These are phyloP conservation scores for Pseudomyrmex sp. DNA, from an alignment of 1,140 invertebrate genomes.

Conservation along the genomic window DNA sequence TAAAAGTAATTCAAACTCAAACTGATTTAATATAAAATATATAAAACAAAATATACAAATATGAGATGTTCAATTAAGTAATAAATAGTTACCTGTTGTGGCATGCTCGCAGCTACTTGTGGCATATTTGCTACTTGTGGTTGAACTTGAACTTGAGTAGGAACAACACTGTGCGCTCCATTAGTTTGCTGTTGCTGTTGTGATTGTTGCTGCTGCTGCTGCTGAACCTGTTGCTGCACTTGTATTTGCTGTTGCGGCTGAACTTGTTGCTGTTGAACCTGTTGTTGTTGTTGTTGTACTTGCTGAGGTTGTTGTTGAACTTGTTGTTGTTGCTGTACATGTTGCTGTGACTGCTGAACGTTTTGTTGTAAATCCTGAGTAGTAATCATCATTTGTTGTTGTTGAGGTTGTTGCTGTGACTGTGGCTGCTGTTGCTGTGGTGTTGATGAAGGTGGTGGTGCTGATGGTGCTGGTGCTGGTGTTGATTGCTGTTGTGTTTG, in stretches of 20 bases:
- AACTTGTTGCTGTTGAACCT: constrained; percentile 78
- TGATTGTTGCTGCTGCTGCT: constrained; percentile 80
- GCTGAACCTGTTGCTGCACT: constrained; percentile 79
- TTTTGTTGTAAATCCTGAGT: constrained; percentile 84
- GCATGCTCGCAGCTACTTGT: constrained; percentile 86
- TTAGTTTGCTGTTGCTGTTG: constrained; percentile 81
- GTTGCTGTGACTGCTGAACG: constrained; percentile 85
- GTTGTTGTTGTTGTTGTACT: constrained; percentile 39
- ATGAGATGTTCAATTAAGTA: background rate
- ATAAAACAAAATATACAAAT: constrained; percentile 19
- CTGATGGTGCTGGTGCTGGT: constrained; percentile 61
- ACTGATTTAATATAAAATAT: background rate
- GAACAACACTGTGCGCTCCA: constrained; percentile 81
- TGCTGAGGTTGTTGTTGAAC: constrained; percentile 82
- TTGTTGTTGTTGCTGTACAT: constrained; percentile 84
- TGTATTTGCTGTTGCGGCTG: constrained; percentile 75
- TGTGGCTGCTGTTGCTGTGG: constrained; percentile 60
- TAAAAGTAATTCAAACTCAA: constrained; percentile 37
- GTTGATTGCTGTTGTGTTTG: constrained; percentile 71
- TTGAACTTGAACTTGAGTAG: constrained; percentile 84
- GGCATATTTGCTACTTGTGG: constrained; percentile 85
- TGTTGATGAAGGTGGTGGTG: constrained; percentile 79
- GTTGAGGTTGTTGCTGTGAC: constrained; percentile 73
- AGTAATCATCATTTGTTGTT: constrained; percentile 82
- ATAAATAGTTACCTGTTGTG: constrained; percentile 82